Conservation (phyloP, 2,888 invertebrate genomes). For the Dicycla oo region DNA sequence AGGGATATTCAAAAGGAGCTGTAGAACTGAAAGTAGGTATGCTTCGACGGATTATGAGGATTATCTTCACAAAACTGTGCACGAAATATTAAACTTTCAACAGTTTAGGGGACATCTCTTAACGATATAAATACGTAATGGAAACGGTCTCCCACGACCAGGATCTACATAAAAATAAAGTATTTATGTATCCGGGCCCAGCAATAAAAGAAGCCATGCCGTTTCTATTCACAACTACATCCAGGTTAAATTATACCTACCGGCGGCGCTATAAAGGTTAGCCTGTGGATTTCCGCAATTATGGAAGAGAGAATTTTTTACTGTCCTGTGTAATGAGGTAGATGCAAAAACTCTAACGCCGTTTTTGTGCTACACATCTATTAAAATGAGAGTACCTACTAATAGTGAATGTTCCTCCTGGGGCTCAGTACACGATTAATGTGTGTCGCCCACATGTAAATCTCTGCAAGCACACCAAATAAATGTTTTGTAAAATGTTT, state of each 20-base stretch:
- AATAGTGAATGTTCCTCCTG: constrained; percentile 69
- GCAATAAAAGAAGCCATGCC: constrained; percentile 70
- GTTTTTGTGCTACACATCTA: constrained; percentile 61
- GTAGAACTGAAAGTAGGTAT: constrained; percentile 40
- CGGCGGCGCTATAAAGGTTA: constrained; percentile 71
- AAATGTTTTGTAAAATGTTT: constrained; percentile 84
- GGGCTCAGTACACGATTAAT: constrained; percentile 79
- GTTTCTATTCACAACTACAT: constrained; percentile 73
- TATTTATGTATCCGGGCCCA: constrained; percentile 63
- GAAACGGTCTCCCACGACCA: constrained; percentile 31
- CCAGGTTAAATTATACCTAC: constrained; percentile 74
- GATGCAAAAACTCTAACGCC: constrained; percentile 70
- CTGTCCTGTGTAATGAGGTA: constrained; percentile 76
- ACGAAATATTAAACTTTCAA: constrained; percentile 69
- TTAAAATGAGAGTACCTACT: constrained; percentile 69
- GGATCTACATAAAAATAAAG: constrained; percentile 56
- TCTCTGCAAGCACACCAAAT: constrained; percentile 78
- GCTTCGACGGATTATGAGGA: constrained; percentile 59
- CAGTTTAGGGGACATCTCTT: constrained; percentile 58
- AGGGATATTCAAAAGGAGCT: constrained; percentile 40
- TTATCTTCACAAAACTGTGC: constrained; percentile 67
- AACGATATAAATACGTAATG: constrained; percentile 64
- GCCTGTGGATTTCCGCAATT: constrained; percentile 77
- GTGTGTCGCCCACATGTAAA: constrained; percentile 78
- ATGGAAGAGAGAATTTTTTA: constrained; percentile 76